Conservation (phyloP, 2,888 invertebrate species). For the Chaetoderma sp. region DNA sequence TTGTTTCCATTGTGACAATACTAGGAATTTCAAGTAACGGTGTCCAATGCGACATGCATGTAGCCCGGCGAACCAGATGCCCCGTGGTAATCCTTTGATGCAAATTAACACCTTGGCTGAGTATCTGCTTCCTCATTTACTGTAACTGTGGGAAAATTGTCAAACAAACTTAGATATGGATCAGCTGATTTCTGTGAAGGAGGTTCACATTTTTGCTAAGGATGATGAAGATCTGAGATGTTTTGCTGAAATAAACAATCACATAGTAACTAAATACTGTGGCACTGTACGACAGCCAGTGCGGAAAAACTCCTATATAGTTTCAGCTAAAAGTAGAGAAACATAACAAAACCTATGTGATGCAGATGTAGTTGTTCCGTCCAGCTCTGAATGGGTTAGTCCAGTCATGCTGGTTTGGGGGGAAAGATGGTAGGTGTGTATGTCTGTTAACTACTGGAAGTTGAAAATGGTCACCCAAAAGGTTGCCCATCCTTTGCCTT, state of each 20-base stretch:
- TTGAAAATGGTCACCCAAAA: constrained; percentile 17
- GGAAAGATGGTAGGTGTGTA: not conserved
- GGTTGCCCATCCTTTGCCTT: constrained; percentile 14
- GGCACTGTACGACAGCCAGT: not conserved
- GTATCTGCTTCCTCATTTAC: not conserved
- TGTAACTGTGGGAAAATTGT: not conserved
- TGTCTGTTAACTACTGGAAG: constrained; percentile 17
- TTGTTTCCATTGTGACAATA: too few relatives aligned
- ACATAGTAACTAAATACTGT: not conserved
- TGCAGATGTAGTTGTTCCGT: not conserved
- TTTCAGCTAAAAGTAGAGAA: not conserved
- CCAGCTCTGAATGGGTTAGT: constrained; percentile 8
- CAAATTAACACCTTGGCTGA: not conserved
- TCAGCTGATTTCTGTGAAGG: not conserved
- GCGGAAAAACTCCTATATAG: not conserved
- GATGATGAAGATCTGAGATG: not conserved
- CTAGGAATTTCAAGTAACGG: too few relatives aligned
- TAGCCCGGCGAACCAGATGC: not conserved
- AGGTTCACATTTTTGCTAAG: not conserved
- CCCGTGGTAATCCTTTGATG: not conserved
- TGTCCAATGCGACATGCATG: too few relatives aligned
- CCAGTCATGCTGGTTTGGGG: constrained; percentile 12
- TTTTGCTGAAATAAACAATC: not conserved
- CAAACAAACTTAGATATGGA: not conserved
- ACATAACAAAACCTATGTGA: not conserved